Conservation (phyloP, 2,797 vertebrate genomes). For the Erpetoichthys calabaricus region DNA sequence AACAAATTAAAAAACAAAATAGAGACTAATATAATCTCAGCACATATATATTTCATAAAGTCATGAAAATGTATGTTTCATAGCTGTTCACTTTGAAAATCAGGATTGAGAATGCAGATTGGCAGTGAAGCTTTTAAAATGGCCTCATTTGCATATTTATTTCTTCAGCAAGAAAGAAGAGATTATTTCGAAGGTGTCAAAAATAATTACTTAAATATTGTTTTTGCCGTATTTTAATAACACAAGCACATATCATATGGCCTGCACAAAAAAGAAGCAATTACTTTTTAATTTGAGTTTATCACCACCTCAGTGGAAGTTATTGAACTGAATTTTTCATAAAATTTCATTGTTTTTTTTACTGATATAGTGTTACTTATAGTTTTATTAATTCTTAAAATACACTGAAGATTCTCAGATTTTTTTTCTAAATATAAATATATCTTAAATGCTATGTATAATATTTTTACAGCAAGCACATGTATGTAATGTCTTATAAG, state of each 20-base stretch:
- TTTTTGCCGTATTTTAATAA: constrained; percentile 34
- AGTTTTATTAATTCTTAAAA: not conserved
- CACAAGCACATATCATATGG: not conserved
- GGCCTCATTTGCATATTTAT: constrained; percentile 38
- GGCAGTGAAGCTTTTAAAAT: constrained; percentile 48
- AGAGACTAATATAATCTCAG: constrained; percentile 44
- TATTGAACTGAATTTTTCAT: not conserved
- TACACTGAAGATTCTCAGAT: not conserved
- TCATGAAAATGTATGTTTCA: constrained; percentile 48
- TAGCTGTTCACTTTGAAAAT: constrained; percentile 44
- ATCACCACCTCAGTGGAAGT: not conserved
- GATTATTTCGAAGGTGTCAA: constrained; percentile 32
- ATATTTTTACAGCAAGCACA: no score
- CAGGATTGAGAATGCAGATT: constrained; percentile 51
- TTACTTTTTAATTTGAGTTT: constrained; percentile 4
- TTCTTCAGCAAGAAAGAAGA: constrained; percentile 30
- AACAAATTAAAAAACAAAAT: constrained; percentile 36
- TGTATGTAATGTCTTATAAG: no score
- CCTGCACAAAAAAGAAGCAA: not conserved
- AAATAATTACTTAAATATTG: constrained; percentile 33
- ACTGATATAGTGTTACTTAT: not conserved
- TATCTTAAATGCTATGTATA: no score
- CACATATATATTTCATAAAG: constrained; percentile 44
- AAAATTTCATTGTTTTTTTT: not conserved
- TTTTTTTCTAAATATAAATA: no score